Base-by-base conservation (phyloP, 2,113 vertebrate species). In the Nycticorax nycticorax region DNA sequence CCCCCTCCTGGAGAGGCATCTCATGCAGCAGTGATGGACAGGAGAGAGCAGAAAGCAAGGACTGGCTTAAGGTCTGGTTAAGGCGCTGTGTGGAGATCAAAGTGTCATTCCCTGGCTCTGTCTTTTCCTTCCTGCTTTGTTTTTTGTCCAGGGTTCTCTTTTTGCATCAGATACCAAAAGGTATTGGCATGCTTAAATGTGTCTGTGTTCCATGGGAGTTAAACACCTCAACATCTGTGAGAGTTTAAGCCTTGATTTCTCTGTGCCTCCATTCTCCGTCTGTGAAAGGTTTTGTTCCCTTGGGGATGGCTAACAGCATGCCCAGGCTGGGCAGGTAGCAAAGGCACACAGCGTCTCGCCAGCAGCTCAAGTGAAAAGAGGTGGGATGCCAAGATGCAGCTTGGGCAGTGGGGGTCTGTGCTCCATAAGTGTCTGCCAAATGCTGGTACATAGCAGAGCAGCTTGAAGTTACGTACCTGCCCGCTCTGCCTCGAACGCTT, bases 401-500 rank as follows among this genome's bases (percentile, higher is more conserved):
- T 57, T 39, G 50, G 37, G 26, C n/a, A 57, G 21, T 7, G 4
- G 43, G 35, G 17, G 10, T 47, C 50, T 66, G n/a, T 84, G 68
- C 28, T 74, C 39, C 32, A 5, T 8, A 60, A 30, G 18, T 32
- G 8, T 82, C 35, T 56, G 35, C 53, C 23, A 55, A 21, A 48
- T 45, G 35, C 60, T 85, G 35, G 20, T 67, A 24, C 11, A 2
- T 24, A 73, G 45, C 50, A 77, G 37, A 84, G 67, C 55, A 80
- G 37, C 39, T 28, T 73, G 7, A 22, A 73, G 32, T 85, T 66
- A 21, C 20, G 3, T 9, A 35, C 35, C 32, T 79, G 47, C 55
- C 48, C 0, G 0, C 57, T 57, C n/a, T 66, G 57, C 59, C 48
- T 47, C 1, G 1, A 47, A 2, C 3, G 8, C 33, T 62, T 45